phyloP scores from a whole-genome alignment of 1,140 invertebrate genomes.

The Caenorhabditis briggsae region DNA sequence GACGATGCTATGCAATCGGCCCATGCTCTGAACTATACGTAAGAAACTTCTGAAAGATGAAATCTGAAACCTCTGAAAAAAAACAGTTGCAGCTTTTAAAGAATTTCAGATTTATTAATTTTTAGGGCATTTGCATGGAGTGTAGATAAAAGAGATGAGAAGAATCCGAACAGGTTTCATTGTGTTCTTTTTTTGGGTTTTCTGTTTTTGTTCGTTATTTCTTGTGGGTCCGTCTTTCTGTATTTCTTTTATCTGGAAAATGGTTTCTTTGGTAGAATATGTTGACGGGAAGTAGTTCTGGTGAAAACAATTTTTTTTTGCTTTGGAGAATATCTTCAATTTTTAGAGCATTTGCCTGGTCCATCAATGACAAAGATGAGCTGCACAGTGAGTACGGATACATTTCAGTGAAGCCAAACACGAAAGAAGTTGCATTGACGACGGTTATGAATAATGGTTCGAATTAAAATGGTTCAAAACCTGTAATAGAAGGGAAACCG shows the following conservation, averaged over 20 bases:
- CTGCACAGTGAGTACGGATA: slow-evolving; percentile 76
- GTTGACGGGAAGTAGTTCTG: not conserved
- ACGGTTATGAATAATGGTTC: slow-evolving; percentile 77
- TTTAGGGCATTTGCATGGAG: slow-evolving; percentile 49
- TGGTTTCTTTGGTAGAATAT: slow-evolving; percentile 20
- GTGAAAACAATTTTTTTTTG: not conserved
- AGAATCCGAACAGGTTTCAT: slow-evolving; percentile 45
- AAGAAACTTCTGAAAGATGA: slow-evolving; percentile 13
- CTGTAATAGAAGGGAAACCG: too few relatives aligned
- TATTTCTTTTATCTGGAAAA: not conserved
- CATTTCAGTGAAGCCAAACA: slow-evolving; percentile 73
- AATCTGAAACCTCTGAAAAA: not conserved
- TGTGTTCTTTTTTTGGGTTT: not conserved
- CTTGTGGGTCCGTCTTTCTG: not conserved
- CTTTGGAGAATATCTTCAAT: not conserved
- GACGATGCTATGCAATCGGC: slow-evolving; percentile 67
- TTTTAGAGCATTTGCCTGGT: slow-evolving; percentile 77
- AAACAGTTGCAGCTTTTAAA: not conserved
- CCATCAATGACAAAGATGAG: slow-evolving; percentile 76
- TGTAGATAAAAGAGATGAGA: slow-evolving; percentile 53
- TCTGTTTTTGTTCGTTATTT: not conserved
- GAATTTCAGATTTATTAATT: too few relatives aligned
- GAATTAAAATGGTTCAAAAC: not conserved
- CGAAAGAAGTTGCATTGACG: slow-evolving; percentile 71
- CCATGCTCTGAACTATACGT: slow-evolving; percentile 77